Evolutionary conservation across 2,888 invertebrate genomes (phyloP), one percentile per base, ranked within the genome.

Genomic region (Dryadula phaetusa): DNA sequence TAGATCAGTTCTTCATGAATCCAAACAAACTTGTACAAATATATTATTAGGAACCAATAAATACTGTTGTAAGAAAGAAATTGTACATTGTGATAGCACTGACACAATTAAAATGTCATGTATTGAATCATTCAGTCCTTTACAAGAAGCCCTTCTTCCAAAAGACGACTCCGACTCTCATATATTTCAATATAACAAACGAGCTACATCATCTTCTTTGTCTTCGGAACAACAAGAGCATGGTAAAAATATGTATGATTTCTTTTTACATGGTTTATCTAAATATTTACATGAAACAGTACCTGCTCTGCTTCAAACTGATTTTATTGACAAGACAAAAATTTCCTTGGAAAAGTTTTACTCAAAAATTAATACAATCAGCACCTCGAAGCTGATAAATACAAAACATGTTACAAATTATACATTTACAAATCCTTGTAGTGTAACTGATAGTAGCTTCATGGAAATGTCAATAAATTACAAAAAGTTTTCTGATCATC

Each of bases 201-300:
- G 7, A n/a, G 7, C 46, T 16, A 18, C 25, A 18, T 25, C 44
- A 60, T 12, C 2, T 0, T 60, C 18, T 32, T 44, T 44, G 32
- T 16, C 44, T 42, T 14, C 25, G 18, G 28, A 28, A 60, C 28
- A 28, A 32, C 28, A 28, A 32, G 42, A 60, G 4, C 44, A n/a
- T 4, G n/a, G 72, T 47, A 74, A 80, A 64, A 74, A 74, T 66
- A 71, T 82, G 7, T 88, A 85, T 74, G 76, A 83, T 71, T 79
- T 85, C 46, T 82, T 88, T 72, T 82, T 87, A 75, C 73, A 81
- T 52, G 77, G 82, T 62, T 79, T 87, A 25, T 81, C 86, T 16
- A 69, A 70, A 14, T 80, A 82, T 70, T 64, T 88, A 8, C 74
- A 75, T 67, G 76, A 75, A 42, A 77, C 78, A 67, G 74, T 78